Percentiles rank a stretch among this genome's conserved stretches.
Evolutionary conservation across 2,113 vertebrate species (phyloP).

Genomic region (Aspidoscelis tigris): DNA sequence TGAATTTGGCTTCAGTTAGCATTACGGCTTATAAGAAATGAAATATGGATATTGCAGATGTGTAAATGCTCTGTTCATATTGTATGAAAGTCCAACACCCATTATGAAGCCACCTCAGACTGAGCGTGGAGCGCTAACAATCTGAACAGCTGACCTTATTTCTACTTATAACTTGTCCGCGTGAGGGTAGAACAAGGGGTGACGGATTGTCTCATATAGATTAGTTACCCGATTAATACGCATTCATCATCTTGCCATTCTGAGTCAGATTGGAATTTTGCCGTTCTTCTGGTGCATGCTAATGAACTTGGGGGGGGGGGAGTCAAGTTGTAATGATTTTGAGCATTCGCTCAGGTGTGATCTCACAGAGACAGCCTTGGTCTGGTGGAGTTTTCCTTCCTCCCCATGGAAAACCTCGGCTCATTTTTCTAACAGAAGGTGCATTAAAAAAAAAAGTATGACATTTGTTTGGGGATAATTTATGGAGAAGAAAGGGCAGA

Average conservation of each 20-base stretch:
- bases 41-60: conserved; percentile 11
- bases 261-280: conserved; percentile 6
- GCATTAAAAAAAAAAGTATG: background rate
- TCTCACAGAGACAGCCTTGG: background rate
- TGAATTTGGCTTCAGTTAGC: background rate
- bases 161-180: background rate
- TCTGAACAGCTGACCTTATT: background rate
- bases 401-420: background rate
- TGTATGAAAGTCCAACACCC: background rate
- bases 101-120: background rate
- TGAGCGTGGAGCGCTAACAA: background rate
- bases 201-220: conserved; percentile 7
- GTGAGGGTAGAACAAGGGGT: background rate
- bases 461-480: background rate
- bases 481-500: background rate
- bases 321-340: background rate
- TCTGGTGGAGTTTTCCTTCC: background rate
- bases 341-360: conserved; percentile 2
- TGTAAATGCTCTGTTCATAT: background rate
- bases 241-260: conserved; percentile 11
- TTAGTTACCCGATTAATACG: background rate
- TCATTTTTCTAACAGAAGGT: background rate
- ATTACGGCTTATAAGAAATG: background rate
- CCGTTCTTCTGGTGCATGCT: background rate
- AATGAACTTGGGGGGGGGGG: conserved; percentile 1